These are phyloP conservation scores for Papilio protenor DNA, from an alignment of 2,888 invertebrate species.

Conservation along the genomic window DNA sequence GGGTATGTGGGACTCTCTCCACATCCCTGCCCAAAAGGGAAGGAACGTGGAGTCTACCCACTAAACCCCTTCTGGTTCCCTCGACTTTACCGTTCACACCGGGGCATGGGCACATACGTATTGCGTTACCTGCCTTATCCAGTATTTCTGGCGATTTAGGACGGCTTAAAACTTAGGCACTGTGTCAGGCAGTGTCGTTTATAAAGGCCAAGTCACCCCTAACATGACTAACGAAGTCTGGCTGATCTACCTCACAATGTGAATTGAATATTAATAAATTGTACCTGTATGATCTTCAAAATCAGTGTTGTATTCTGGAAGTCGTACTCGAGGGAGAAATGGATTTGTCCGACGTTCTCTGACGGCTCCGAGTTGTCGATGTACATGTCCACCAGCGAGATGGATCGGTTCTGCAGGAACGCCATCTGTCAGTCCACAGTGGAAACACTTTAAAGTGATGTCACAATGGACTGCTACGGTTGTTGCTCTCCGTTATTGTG, in stretches of 20 bases:
- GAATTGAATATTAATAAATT: background rate
- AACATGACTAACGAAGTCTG: background rate
- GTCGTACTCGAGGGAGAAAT: conserved; percentile 96
- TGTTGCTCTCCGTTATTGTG: conserved; percentile 28
- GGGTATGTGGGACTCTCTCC: no score
- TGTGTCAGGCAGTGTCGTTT: no score
- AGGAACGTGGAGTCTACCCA: no score
- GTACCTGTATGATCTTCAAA: conserved; percentile 93
- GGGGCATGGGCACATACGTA: no score
- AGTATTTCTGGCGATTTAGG: no score
- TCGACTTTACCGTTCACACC: no score
- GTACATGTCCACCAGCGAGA: conserved; percentile 97
- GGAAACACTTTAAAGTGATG: conserved; percentile 62
- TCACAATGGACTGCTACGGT: conserved; percentile 43
- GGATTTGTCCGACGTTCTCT: conserved; percentile 97
- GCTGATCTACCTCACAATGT: background rate
- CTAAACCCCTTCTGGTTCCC: no score
- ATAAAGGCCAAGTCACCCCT: background rate
- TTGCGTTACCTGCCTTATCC: no score
- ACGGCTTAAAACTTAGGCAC: no score
- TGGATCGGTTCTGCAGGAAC: conserved; percentile 94
- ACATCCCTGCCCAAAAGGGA: no score
- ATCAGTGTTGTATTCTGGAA: conserved; percentile 96
- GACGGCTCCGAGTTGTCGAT: conserved; percentile 96
- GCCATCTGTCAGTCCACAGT: conserved; percentile 82